Conservation (phyloP, 2,888 invertebrate genomes). For the Ernsta delagoae region DNA sequence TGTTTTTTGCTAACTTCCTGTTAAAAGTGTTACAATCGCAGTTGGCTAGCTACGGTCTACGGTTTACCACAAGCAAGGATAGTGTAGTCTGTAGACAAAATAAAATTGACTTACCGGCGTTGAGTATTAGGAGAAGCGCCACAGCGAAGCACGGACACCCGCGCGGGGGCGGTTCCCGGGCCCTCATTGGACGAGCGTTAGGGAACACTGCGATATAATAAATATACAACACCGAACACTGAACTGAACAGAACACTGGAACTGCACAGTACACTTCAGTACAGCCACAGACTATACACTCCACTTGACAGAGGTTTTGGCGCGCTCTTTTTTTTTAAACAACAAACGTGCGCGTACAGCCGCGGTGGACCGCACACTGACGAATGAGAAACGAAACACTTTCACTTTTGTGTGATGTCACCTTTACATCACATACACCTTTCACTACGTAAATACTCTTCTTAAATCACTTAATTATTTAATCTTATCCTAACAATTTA, state of each 20-base stretch:
- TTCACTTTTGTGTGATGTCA: constrained; percentile 56
- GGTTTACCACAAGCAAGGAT: constrained; percentile 14
- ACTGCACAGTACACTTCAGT: constrained; percentile 52
- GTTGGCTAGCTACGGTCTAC: not conserved
- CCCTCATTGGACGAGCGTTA: constrained; percentile 75
- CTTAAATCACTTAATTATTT: constrained; percentile 8
- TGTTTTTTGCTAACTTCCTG: too few relatives aligned
- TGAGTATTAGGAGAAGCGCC: constrained; percentile 60
- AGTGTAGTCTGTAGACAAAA: constrained; percentile 37
- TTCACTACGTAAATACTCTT: constrained; percentile 44
- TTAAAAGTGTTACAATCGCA: not conserved
- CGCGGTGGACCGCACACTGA: constrained; percentile 51
- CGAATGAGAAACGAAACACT: constrained; percentile 48
- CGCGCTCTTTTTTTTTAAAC: constrained; percentile 44
- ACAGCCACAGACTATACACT: constrained; percentile 23
- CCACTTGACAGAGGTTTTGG: constrained; percentile 39
- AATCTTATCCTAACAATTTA: constrained; percentile 7
- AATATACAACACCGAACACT: constrained; percentile 63
- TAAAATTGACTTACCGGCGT: constrained; percentile 69
- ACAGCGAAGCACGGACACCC: constrained; percentile 58
- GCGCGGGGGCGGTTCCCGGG: constrained; percentile 72
- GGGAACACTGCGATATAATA: constrained; percentile 55
- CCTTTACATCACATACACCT: constrained; percentile 55
- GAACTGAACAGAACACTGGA: constrained; percentile 50
- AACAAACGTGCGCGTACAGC: constrained; percentile 48